Base-by-base conservation (phyloP, 2,888 invertebrate species). In the Notodonta dromedarius region DNA sequence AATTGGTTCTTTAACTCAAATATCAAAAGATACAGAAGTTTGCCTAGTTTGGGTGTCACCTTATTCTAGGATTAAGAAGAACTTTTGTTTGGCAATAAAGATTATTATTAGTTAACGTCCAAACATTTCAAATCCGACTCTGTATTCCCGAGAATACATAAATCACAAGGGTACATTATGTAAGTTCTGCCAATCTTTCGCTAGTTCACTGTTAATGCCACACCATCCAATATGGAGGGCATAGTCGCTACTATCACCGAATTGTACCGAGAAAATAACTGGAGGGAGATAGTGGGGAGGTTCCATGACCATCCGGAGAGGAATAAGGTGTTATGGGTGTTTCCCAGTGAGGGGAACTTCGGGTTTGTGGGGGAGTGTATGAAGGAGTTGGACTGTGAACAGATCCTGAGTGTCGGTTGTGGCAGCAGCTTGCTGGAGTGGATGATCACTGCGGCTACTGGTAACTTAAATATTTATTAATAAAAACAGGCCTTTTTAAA, bases 401-500 rank as follows among this genome's bases (percentile, higher is more conserved):
- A 89, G 39, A 85, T 97, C 50, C 83, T 95, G 61, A 97, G 97
- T 71, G 87, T 97, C 46, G 97, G 97, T 1, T 97, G 97, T 82
- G 97, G 97, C 13, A 96, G 95, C 68, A 97, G 97, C 0, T 88
- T 97, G n/a, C 89, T 97, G 42, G 97, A 97, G 85, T 97, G 97
- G 97, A 94, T 97, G 70, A 88, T 97, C 56, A 89, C 89, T 53
- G 88, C 95, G 84, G 94, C 95, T 73, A 94, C 95, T 73, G 95
- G 97, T 96, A 86, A 86, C 81, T 71, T 11, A 9, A 46, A 5
- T 0, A 5, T 46, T n/a, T n/a, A 46, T 6, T 46, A n/a, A 46
- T 11, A 11, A 42, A 11, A 42, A 11, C 42, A 1, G 9, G 12
- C 4, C 12, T 6, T 40, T 40, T 40, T 6, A 8, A 40, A 40